Evolutionary conservation across 2,113 vertebrate genomes (phyloP), one percentile per base, ranked within the genome.

Genomic region (Leiothrix lutea): DNA sequence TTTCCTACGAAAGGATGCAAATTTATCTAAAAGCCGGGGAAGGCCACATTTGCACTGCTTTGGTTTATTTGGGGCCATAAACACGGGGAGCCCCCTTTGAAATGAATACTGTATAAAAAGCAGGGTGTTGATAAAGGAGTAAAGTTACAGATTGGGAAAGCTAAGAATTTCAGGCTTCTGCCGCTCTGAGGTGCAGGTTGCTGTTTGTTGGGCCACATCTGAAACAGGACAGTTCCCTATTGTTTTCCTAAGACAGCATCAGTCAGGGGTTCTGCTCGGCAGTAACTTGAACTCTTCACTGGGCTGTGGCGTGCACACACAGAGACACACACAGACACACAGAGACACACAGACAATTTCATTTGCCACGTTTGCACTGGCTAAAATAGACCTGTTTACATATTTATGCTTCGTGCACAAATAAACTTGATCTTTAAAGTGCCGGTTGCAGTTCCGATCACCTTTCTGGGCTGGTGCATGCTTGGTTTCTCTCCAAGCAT

Each of bases 11-110:
- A 44, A 6, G 5, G 57, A 31, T 16, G 53, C 57, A 4, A 26
- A 35, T 62, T 84, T 74, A 28, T n/a, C 50, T 47, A 15, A 88
- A 58, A 67, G 19, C 19, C 62, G n/a, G 47, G 31, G 74, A 97
- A 94, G 33, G 74, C 45, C 92, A 29, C 88, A 61, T 93, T 73
- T 83, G 88, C 38, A 2, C 45, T 31, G 62, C 74, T 77, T 60
- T 19, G 20, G 35, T 92, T 92, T 96, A 90, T 81, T 84, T 89
- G 74, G 73, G 81, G 73, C 80, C 65, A 80, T 97, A 93, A 97
- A 92, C 24, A 47, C 23, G 42, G 47, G 17, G 29, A 90, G 36
- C 16, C 42, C 62, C 40, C 62, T 97, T 97, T 95, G 96, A 97
- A 96, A 95, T 95, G 64, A 97, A 94, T 95, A 60, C 50, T 31